These are phyloP conservation scores for Chaetogeoica ovagalla DNA, from an alignment of 2,888 invertebrate genomes.

Conservation along the genomic window DNA sequence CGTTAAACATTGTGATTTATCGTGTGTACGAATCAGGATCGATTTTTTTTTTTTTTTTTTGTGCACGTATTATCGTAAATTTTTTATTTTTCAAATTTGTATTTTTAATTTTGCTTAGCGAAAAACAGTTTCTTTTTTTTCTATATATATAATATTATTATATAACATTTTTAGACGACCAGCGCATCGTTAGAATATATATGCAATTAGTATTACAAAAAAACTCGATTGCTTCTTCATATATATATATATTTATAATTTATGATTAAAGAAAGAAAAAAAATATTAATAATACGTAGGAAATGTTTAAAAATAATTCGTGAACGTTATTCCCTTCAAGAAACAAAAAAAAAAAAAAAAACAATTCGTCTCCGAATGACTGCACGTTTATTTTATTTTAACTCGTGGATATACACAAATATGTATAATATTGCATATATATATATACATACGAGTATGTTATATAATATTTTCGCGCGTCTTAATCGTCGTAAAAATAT, in stretches of 20 bases:
- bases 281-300: neutral
- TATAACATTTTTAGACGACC: too few relatives aligned
- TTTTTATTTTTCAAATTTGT: neutral
- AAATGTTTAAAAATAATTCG: constrained; percentile 25
- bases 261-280: neutral
- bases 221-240: neutral
- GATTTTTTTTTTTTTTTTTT: neutral
- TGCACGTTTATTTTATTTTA: neutral
- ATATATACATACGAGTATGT: too few relatives aligned
- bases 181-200: too few relatives aligned
- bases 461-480: neutral
- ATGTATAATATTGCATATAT: neutral
- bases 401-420: neutral
- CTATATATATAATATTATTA: neutral
- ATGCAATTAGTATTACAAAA: neutral
- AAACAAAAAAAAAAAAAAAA: too few relatives aligned
- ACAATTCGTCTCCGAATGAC: neutral
- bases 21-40: neutral
- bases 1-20: constrained; percentile 6
- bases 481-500: constrained; percentile 9
- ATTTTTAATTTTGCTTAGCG: constrained; percentile 9
- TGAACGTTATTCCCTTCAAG: neutral
- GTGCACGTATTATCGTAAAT: too few relatives aligned
- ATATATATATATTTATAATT: neutral
- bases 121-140: constrained; percentile 16